Percentiles rank a stretch among this genome's conserved stretches.
These are phyloP conservation scores for Epistrophe grossulariae DNA, from an alignment of 2,888 invertebrate genomes.

Conservation along the genomic window DNA sequence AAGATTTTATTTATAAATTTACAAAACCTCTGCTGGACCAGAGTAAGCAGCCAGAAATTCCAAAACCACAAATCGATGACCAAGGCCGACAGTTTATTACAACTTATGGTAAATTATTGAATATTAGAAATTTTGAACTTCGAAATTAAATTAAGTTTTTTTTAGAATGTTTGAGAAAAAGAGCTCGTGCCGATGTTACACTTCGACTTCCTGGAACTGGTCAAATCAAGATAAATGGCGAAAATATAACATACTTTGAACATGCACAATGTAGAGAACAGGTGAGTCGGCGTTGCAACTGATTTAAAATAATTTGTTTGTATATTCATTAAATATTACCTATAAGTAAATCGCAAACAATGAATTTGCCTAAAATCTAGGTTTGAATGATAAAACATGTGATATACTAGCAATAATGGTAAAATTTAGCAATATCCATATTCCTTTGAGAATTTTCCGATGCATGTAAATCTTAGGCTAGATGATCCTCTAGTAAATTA, in stretches of 20 bases:
- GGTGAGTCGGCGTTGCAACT: constrained; percentile 84
- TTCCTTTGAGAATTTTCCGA: too few species aligned
- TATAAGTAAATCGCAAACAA: too few species aligned
- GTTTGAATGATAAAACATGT: too few species aligned
- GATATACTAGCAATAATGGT: too few species aligned
- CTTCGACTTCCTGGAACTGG: constrained; percentile 93
- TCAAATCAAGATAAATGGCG: constrained; percentile 91
- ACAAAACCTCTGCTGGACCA: constrained; percentile 87
- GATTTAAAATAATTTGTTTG: not conserved
- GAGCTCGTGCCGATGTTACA: constrained; percentile 91
- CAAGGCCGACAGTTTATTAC: constrained; percentile 90
- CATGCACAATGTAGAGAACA: constrained; percentile 90
- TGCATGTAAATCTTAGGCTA: too few species aligned
- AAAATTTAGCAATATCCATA: too few species aligned
- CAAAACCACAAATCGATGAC: constrained; percentile 88
- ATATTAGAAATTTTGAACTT: constrained; percentile 38
- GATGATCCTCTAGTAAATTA: too few species aligned
- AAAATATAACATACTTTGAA: constrained; percentile 90
- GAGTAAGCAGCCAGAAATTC: constrained; percentile 86
- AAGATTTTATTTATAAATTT: constrained; percentile 90
- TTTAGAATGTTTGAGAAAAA: constrained; percentile 89
- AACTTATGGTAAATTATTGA: constrained; percentile 85
- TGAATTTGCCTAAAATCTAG: too few species aligned
- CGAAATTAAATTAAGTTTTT: constrained; percentile 50
- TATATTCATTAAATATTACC: too few species aligned